Evolutionary conservation across 2,797 vertebrate genomes (phyloP).

Genomic region (Leptatherina wallacei): DNA sequence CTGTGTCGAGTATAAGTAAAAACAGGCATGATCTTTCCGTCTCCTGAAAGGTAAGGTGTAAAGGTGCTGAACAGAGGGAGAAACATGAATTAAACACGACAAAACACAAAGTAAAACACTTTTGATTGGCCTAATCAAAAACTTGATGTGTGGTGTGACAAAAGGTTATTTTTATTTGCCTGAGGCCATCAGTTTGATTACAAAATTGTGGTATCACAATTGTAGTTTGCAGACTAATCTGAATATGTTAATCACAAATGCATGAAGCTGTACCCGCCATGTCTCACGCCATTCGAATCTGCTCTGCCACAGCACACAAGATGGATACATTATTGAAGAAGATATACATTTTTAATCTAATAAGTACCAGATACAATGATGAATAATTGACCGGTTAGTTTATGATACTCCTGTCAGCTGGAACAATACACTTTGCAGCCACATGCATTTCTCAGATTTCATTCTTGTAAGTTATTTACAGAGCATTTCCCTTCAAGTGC

Average conservation of each 20-base stretch:
- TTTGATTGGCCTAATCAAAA: conserved; percentile 81
- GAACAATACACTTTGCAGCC: conserved; percentile 57
- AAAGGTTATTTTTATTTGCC: conserved; percentile 72
- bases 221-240: conserved; percentile 64
- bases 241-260: conserved; percentile 64
- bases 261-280: conserved; percentile 26
- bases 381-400: conserved; percentile 67
- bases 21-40: conserved; percentile 16
- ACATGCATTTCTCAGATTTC: conserved; percentile 48
- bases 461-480: conserved; percentile 61
- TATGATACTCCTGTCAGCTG: conserved; percentile 60
- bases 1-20: conserved; percentile 14
- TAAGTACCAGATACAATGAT: conserved; percentile 67
- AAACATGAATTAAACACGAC: conserved; percentile 18
- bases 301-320: conserved; percentile 8
- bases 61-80: conserved; percentile 18
- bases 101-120: conserved; percentile 49
- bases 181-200: conserved; percentile 71
- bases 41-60: conserved; percentile 29
- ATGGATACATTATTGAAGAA: conserved; percentile 63
- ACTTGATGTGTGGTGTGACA: conserved; percentile 71
- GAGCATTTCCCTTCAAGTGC: conserved; percentile 54
- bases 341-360: conserved; percentile 70
- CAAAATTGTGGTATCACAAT: conserved; percentile 58
- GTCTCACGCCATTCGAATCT: conserved; percentile 43